Conservation (phyloP, 2,113 vertebrate species). For the Fregetta grallaria region DNA sequence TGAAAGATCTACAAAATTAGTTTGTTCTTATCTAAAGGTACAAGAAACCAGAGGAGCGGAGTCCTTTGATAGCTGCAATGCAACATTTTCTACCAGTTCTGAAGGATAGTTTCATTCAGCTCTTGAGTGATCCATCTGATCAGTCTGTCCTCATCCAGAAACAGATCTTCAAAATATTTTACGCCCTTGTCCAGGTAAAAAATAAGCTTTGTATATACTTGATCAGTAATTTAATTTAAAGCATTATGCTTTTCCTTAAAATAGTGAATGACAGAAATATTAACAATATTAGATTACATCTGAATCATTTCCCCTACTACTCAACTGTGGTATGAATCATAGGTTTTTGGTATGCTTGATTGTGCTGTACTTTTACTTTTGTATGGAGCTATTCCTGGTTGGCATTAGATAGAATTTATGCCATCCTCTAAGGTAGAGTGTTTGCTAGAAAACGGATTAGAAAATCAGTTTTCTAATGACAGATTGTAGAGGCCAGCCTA, state of each 20-base stretch:
- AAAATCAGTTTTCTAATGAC: neutral
- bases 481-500: neutral
- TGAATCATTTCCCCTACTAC: neutral
- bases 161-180: conserved; percentile 99
- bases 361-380: neutral
- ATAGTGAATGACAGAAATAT: neutral
- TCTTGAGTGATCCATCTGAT: conserved; percentile 89
- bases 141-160: conserved; percentile 98
- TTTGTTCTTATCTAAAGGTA: conserved; percentile 81
- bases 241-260: neutral
- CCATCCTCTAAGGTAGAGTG: neutral
- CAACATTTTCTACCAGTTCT: conserved; percentile 97
- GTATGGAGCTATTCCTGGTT: neutral
- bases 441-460: neutral
- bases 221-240: neutral
- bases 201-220: neutral
- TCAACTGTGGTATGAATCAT: neutral
- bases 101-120: conserved; percentile 94
- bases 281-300: neutral
- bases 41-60: conserved; percentile 96
- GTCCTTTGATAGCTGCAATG: conserved; percentile 95
- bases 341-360: neutral
- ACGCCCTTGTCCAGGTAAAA: conserved; percentile 96
- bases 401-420: neutral
- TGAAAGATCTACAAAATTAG: conserved; percentile 25